Base-by-base conservation (phyloP, 2,888 invertebrate genomes). In the Torymus aiolomorphi region DNA sequence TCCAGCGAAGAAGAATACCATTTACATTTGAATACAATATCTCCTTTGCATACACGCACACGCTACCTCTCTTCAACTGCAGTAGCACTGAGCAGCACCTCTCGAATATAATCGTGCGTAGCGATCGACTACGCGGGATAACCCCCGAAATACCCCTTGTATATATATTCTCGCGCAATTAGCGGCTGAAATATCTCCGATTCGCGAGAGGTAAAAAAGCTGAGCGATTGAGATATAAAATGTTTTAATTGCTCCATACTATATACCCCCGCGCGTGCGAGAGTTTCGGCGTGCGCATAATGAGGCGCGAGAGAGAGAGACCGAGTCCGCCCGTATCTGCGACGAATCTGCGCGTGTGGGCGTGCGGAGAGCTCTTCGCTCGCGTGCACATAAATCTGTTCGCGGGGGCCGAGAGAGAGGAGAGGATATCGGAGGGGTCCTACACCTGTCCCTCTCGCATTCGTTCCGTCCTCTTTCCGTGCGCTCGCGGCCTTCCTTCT, bases 391-490 rank as follows among this genome's bases (percentile, higher is more conserved):
- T 74, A 78, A 63, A 76, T 74, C 73, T 73, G 63, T 4, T 31
- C 54, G 56, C 51, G 78, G n/a, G n/a, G 24, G 18, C 31, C 49
- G 71, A 59, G 49, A 13, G 18, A 42, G 24, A 61, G 61, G 57
- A 18, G 75, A 42, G 49, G 14, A 63, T 66, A n/a, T 42, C 51
- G 63, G n/a, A 42, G 63, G 66, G 14, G 42, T 61, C 74, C 67
- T 80, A 80, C 76, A 80, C 76, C 76, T 76, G 76, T 80, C 72
- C 42, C 42, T 70, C 75, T 49, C 24, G 54, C 57, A 62, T 54
- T 67, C 57, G 59, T 86, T 86, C 86, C 83, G 84, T 87, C 85
- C 85, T 87, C 87, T 86, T 83, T 83, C 78, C 78, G 84, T 79
- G 54, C 51, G 52, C 77, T 79, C 77, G 84, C 80, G 52, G 59